These are phyloP conservation scores for Ferdinandea cuprea DNA, from an alignment of 2,888 invertebrate species.

Conservation along the genomic window DNA sequence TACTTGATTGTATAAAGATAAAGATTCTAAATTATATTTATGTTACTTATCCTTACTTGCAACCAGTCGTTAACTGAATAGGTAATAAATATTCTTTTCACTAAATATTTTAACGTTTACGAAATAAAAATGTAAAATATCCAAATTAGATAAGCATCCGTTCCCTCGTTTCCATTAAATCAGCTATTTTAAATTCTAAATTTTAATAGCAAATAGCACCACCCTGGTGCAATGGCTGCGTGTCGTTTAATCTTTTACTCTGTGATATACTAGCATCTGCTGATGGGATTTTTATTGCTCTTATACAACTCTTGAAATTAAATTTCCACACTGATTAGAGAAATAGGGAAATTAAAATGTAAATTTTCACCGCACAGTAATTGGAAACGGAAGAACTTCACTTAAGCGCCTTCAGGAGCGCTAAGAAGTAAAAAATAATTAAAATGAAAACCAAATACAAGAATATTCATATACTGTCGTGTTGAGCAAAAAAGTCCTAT, in stretches of 20 bases:
- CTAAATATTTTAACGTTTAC: slow-evolving; percentile 2
- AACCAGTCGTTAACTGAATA: not conserved
- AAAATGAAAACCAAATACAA: not conserved
- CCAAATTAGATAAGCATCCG: slow-evolving; percentile 40
- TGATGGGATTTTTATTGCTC: slow-evolving; percentile 65
- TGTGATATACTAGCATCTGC: slow-evolving; percentile 39
- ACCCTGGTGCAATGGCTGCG: not conserved
- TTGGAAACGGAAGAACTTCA: slow-evolving; percentile 42
- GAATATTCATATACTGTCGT: too few species aligned
- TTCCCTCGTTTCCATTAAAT: slow-evolving; percentile 29
- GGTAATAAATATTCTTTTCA: slow-evolving; percentile 24
- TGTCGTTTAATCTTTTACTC: slow-evolving; percentile 17
- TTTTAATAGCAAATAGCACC: slow-evolving; percentile 34
- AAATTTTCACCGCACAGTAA: slow-evolving; percentile 56
- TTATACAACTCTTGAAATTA: slow-evolving; percentile 47
- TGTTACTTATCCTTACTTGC: not conserved
- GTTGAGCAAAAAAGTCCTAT: too few species aligned
- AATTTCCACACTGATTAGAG: slow-evolving; percentile 65
- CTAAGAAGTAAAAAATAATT: not conserved
- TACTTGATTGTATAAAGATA: slow-evolving; percentile 71
- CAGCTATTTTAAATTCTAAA: slow-evolving; percentile 37
- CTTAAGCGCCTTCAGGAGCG: not conserved
- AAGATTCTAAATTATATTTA: too few species aligned
- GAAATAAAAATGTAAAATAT: slow-evolving; percentile 39
- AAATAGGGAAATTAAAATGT: slow-evolving; percentile 70